A percentile compares a stretch with the other conserved stretches of the same genome.
These are phyloP conservation scores for Macropis europaea DNA, from an alignment of 2,888 invertebrate species.

Conservation along the genomic window DNA sequence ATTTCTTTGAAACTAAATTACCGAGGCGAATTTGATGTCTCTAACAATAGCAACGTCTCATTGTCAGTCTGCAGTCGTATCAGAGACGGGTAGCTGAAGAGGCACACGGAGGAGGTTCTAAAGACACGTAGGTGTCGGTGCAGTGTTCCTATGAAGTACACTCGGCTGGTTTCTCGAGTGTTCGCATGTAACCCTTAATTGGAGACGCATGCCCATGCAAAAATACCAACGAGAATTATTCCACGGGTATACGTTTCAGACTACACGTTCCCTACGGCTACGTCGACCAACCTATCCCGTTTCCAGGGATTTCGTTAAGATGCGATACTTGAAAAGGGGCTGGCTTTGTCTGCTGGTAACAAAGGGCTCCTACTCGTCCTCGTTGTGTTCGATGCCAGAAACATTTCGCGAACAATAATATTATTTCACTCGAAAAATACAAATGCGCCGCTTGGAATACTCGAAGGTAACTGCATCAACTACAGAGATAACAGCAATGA, in stretches of 20 bases:
- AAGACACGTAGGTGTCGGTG: constrained; percentile 15
- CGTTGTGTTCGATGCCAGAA: no score
- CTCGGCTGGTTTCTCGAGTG: constrained; percentile 25
- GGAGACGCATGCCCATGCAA: constrained; percentile 40
- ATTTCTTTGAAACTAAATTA: no score
- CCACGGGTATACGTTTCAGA: background rate
- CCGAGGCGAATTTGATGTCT: no score
- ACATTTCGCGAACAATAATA: no score
- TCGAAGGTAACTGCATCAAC: no score
- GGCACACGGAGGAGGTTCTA: background rate
- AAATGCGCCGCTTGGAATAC: no score
- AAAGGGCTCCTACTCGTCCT: no score
- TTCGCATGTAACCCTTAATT: constrained; percentile 41
- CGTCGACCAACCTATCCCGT: background rate
- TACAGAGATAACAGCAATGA: no score
- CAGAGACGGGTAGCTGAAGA: background rate
- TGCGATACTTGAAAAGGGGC: background rate
- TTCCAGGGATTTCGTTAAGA: background rate
- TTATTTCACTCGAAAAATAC: no score
- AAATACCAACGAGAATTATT: constrained; percentile 8
- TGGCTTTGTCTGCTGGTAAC: background rate
- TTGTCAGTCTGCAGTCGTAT: background rate
- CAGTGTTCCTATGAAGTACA: constrained; percentile 11
- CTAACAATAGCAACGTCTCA: background rate
- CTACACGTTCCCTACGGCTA: background rate